Conservation (phyloP, 1,140 invertebrate genomes). For the Tenebrio molitor region DNA sequence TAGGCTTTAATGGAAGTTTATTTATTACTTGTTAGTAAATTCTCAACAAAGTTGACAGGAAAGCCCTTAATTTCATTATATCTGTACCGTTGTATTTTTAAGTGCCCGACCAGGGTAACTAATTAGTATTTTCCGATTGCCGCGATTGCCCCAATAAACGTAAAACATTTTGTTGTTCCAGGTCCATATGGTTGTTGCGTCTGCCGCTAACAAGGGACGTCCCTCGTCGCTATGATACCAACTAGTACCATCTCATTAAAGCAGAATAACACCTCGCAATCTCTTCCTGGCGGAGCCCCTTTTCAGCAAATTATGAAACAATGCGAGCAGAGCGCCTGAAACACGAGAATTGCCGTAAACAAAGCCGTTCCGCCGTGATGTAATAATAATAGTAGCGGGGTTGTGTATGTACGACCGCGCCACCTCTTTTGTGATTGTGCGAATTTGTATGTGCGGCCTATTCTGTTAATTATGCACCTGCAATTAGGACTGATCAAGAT, state of each 20-base stretch:
- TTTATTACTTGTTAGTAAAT: no score
- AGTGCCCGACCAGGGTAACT: no score
- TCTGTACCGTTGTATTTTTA: no score
- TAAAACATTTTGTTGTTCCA: no score
- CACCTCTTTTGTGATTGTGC: slow-evolving; percentile 37
- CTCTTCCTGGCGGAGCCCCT: slow-evolving; percentile 29
- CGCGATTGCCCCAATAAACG: not conserved
- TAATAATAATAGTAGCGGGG: slow-evolving; percentile 39
- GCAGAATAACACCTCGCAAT: slow-evolving; percentile 35
- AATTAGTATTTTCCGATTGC: not conserved
- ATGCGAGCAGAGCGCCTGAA: slow-evolving; percentile 34
- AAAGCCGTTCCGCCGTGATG: slow-evolving; percentile 36
- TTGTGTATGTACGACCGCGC: slow-evolving; percentile 22
- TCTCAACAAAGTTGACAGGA: no score
- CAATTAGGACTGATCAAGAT: slow-evolving; percentile 31
- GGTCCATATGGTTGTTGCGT: slow-evolving; percentile 22
- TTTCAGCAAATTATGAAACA: slow-evolving; percentile 40
- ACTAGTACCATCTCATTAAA: slow-evolving; percentile 39
- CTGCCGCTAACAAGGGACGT: slow-evolving; percentile 15
- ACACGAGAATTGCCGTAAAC: slow-evolving; percentile 39
- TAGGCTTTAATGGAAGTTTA: no score
- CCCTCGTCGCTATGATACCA: slow-evolving; percentile 18
- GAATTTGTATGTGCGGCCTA: slow-evolving; percentile 11
- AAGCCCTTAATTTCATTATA: no score
- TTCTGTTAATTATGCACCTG: slow-evolving; percentile 32